phyloP scores from a whole-genome alignment of 35 echinoderm and acorn worm genomes.

The Hemicentrotus pulcherrimus region DNA sequence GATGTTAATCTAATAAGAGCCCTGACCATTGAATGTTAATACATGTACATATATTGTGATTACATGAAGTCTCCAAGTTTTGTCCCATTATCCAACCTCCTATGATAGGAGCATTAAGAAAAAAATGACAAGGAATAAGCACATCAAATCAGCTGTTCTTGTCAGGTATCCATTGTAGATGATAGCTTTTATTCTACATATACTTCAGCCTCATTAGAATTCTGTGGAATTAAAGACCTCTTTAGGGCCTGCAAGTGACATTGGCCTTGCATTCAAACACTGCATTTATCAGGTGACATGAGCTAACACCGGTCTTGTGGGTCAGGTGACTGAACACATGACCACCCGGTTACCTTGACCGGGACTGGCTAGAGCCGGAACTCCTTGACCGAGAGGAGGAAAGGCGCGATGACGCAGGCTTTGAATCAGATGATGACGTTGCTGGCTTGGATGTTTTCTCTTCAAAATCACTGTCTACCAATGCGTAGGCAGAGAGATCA shows the following conservation, averaged over 20 bases:
- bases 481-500: conserved; percentile 41
- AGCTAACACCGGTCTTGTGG: not conserved
- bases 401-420: not conserved
- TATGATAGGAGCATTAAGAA: not conserved
- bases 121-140: not conserved
- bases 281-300: not conserved
- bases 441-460: not conserved
- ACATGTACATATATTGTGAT: not conserved
- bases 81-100: not conserved
- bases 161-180: not conserved
- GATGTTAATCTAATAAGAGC: not conserved
- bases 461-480: conserved; percentile 29
- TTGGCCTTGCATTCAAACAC: not conserved
- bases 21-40: not conserved
- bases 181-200: not conserved
- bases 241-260: not conserved
- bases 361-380: conserved; percentile 43
- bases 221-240: not conserved
- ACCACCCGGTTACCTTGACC: conserved; percentile 52
- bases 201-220: not conserved
- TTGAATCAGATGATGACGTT: not conserved
- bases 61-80: not conserved
- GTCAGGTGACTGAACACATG: conserved; percentile 32
- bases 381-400: conserved; percentile 42
- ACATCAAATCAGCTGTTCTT: not conserved